Base-by-base conservation (phyloP, 1,140 invertebrate species). In the Radopholus similis region DNA sequence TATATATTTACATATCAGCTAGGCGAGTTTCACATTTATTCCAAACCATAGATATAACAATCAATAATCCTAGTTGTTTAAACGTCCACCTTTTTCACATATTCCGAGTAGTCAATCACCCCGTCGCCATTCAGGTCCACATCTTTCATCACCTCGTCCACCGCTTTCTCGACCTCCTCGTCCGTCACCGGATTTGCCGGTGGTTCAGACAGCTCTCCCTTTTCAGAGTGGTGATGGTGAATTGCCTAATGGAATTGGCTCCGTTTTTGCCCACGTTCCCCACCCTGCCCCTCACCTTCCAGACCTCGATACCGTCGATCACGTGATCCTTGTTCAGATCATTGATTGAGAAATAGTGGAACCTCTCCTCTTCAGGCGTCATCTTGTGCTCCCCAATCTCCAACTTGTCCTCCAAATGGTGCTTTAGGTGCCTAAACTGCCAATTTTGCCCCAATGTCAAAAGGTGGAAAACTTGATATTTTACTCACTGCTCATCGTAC, bases 281-380 rank as follows among this genome's bases (percentile, higher is more conserved):
- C 23, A n/a, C n/a, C n/a, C n/a, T n/a, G n/a, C 21, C 32, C 37
- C n/a, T 51, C 23, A 58, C 57, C 40, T 69, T 69, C 32, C 68
- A 57, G 13, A 69, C 35, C 44, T 69, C 67, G 11, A 70, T 64
- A 4, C 67, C 67, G 47, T 69, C 67, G 4, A 69, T 32, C 3
- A 57, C n/a, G 18, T 38, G 32, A 18, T 69, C 67, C 2, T 69
- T 71, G 49, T 69, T 69, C 15, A 70, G 67, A 26, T 69, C 67
- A 15, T 69, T 66, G 54, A 71, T 70, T 15, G 69, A 51, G 23
- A 71, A 71, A 30, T 71, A 71, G 38, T 71, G 68, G 38, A 72
- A 71, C 1, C 68, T 30, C 42, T 71, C 47, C 6, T 42, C 23
- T n/a, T 70, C 68, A 1, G 35, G 26, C 2, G 44, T 63, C 38